Conservation (phyloP, 37 sponge, comb jelly and placozoan species). For the Amphimedon queenslandica region DNA sequence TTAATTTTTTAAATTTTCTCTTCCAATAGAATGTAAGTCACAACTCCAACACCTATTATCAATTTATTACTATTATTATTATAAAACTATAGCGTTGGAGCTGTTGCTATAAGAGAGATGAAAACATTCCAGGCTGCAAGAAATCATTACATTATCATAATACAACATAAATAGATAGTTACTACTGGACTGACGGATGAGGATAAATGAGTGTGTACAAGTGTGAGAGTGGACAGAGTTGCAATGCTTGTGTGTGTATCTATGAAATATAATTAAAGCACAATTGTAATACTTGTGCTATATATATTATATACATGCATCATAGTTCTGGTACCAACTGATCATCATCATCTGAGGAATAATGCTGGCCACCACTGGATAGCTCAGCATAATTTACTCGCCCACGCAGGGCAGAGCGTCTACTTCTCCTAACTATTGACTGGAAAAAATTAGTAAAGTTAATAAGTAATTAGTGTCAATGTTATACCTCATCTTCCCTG, state of each 20-base stretch:
- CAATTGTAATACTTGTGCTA: too few relatives aligned
- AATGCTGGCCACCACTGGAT: neutral
- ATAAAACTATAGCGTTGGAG: conserved; percentile 38
- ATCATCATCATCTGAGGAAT: neutral
- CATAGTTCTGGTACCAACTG: neutral
- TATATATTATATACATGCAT: too few relatives aligned
- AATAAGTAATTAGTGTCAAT: too few relatives aligned
- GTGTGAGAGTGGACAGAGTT: too few relatives aligned
- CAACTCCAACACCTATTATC: neutral
- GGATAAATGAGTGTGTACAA: too few relatives aligned
- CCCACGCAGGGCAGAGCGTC: neutral
- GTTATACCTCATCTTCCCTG: too few relatives aligned
- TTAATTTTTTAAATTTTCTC: neutral
- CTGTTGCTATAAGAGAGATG: conserved; percentile 62
- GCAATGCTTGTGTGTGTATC: too few relatives aligned
- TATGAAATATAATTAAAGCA: too few relatives aligned
- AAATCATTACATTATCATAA: conserved; percentile 13
- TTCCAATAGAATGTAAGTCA: too few relatives aligned
- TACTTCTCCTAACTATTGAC: neutral
- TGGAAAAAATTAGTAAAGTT: too few relatives aligned
- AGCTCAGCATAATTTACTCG: neutral
- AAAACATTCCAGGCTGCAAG: conserved; percentile 38
- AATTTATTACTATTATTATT: too few relatives aligned
- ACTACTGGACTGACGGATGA: neutral
- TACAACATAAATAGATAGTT: neutral